phyloP scores from a whole-genome alignment of 2,113 vertebrate genomes.

The Mobula hypostoma region DNA sequence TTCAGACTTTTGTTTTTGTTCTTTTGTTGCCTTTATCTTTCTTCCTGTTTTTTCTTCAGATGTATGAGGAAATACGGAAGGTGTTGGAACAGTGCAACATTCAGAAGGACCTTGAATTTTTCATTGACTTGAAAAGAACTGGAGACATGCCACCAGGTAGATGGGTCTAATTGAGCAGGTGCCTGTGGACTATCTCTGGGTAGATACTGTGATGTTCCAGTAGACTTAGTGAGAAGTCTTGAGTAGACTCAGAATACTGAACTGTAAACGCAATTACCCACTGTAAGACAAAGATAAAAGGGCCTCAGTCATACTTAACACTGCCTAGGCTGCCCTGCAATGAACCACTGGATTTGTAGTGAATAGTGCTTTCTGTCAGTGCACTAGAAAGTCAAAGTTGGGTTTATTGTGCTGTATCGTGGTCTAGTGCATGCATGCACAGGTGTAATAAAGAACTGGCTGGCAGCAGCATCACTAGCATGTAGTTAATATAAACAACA shows the following conservation, averaged over 20 bases:
- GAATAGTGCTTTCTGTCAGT: not conserved
- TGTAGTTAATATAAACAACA: too few species aligned
- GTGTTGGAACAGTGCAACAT: slow-evolving; percentile 81
- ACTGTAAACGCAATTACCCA: too few species aligned
- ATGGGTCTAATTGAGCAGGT: not conserved
- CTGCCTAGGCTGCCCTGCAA: not conserved
- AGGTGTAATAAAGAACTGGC: too few species aligned
- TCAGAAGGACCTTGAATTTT: slow-evolving; percentile 81
- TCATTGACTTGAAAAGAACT: slow-evolving; percentile 73
- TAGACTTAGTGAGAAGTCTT: not conserved
- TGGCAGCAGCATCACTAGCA: too few species aligned
- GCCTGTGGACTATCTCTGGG: not conserved
- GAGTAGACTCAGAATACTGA: not conserved
- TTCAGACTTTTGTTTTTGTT: not conserved
- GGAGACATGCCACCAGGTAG: slow-evolving; percentile 77
- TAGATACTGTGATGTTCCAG: not conserved
- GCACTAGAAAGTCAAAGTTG: too few species aligned
- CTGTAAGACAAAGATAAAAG: not conserved
- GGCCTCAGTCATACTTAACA: not conserved
- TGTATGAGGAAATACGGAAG: slow-evolving; percentile 84
- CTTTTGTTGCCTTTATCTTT: slow-evolving; percentile 26
- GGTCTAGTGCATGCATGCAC: too few species aligned
- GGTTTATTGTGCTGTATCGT: too few species aligned
- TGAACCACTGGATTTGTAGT: not conserved
- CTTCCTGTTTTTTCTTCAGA: slow-evolving; percentile 51